Base-by-base conservation (phyloP, 1,140 invertebrate species). In the Cryptotermes secundus region DNA sequence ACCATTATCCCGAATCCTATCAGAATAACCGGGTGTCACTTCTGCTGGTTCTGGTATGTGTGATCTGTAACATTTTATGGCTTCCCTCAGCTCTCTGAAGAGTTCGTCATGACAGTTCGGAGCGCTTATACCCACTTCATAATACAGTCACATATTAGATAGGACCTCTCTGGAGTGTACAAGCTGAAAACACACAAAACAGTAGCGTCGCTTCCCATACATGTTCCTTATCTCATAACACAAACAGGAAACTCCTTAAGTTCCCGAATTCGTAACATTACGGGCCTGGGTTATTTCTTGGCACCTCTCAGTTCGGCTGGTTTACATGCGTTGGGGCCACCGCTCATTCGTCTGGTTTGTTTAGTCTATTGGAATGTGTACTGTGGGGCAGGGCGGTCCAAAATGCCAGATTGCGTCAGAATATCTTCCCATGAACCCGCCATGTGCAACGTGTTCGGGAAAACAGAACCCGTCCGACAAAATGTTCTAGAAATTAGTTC, bases 301-400 rank as follows among this genome's bases (percentile, higher is more conserved):
- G 14, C 59, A 72, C 26, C 59, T 72, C 59, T n/a, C 59, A n/a
- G 14, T 72, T 72, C n/a, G 26, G 14, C 59, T 16, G 7, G 26
- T 72, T 72, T 72, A 49, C 22, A 19, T 49, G 22, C 22, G 12
- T n/a, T 72, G 59, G 59, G 31, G 59, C 59, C 59, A 72, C 59
- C 31, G 31, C n/a, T 72, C 59, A 72, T n/a, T 72, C 59, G 12
- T 31, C 59, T 31, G 26, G 26, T 31, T 72, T 72, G 59, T 72
- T 72, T 72, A 72, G 59, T 72, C 59, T 72, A 31, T n/a, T 72
- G 59, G 59, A 72, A n/a, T 72, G 59, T 72, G n/a, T 72, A 26
- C 3, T 72, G 6, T 7, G 59, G n/a, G 59, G n/a, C 26, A 72
- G 45, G 0, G 3, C 1, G 45, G 14, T 49, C 45, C 45, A 49